Evolutionary conservation across 2,888 invertebrate species (phyloP), one percentile per base, ranked within the genome.

Genomic region (Tromatobia lineatoria): DNA sequence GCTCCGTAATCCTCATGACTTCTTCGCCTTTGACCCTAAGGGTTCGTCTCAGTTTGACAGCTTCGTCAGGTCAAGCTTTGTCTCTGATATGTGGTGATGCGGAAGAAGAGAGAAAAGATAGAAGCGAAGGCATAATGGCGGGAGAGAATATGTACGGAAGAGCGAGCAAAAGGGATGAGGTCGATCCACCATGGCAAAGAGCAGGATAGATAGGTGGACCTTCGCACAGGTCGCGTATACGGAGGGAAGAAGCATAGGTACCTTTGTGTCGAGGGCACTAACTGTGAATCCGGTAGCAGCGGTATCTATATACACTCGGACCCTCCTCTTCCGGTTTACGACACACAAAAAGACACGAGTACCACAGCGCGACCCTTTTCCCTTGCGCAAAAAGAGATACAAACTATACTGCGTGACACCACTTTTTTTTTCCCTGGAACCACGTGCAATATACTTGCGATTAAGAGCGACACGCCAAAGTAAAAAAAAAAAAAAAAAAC

Each of bases 281-380:
- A 90, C 91, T 91, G 89, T 90, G 88, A 91, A 89, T 91, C 91
- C 91, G 91, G 91, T 90, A 87, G 83, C 86, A 84, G 86, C 88
- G 13, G 75, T 45, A 80, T 59, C 45, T 29, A 20, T 64, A 69
- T 71, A 29, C 23, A 59, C 25, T 18, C 20, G 59, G 59, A 86
- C 87, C 86, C 85, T 85, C 87, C 86, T 87, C 88, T 91, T 91
- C 90, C 91, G 90, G 90, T 84, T 86, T 83, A 76, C 86, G 86
- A 89, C 85, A 87, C 83, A 76, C 66, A 80, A 80, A 87, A 86
- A 85, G 87, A 86, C 90, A 88, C 84, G 59, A 59, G 69, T 69
- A 59, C 54, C 57, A 52, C 50, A 59, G 76, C 74, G 66, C 85
- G 75, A 79, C 76, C 80, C 73, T 73, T 77, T 84, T 59, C 20